Conservation (phyloP, 2,113 vertebrate species). For the Cavia aperea region DNA sequence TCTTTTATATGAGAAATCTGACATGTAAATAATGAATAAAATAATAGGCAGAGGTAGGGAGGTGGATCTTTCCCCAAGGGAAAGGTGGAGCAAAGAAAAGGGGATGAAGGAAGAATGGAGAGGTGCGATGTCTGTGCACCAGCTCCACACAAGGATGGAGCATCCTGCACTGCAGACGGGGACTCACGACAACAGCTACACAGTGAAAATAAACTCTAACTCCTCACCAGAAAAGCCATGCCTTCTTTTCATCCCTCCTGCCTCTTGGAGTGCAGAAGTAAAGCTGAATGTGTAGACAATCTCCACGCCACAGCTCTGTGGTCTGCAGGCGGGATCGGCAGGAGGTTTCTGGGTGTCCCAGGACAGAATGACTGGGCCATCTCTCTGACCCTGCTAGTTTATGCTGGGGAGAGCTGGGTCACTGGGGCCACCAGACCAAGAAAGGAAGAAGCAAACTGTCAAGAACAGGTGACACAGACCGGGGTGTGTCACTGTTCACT, state of each 20-base stretch:
- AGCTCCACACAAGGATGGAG: neutral
- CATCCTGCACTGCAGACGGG: neutral
- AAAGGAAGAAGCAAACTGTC: neutral
- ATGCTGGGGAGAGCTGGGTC: neutral
- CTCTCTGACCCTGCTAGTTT: neutral
- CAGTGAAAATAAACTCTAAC: neutral
- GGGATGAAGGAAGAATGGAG: neutral
- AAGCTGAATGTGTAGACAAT: neutral
- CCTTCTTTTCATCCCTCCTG: neutral
- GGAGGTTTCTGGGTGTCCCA: neutral
- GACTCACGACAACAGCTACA: neutral
- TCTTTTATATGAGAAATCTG: neutral
- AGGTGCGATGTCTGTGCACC: neutral
- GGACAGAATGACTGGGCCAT: neutral
- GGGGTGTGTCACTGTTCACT: neutral
- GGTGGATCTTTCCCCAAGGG: neutral
- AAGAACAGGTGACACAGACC: fast-evolving
- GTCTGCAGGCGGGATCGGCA: too few relatives aligned
- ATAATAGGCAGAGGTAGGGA: neutral
- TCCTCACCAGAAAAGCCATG: neutral
- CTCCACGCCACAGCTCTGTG: neutral
- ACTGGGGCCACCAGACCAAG: neutral
- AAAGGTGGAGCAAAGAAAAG: neutral
- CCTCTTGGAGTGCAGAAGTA: neutral
- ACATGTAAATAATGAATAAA: neutral